A percentile compares a stretch with the other conserved stretches of the same genome.
Conservation (phyloP, 2,113 vertebrate genomes). For the Pavo muticus region DNA sequence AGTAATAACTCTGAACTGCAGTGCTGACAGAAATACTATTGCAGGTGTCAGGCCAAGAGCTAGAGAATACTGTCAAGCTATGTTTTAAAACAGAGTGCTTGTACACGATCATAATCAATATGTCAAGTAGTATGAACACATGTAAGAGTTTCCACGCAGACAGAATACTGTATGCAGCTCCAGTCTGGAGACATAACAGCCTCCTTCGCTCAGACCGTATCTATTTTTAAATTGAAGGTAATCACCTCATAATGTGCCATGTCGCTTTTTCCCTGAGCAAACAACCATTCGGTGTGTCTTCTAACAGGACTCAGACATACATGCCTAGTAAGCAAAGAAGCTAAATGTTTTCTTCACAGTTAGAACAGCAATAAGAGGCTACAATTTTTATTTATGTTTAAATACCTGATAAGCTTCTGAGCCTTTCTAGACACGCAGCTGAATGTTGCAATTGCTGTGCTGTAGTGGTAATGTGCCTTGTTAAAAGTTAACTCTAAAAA, state of each 20-base stretch:
- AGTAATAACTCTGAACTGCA: not conserved
- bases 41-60: not conserved
- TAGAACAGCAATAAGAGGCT: not conserved
- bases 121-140: not conserved
- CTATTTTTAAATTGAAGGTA: not conserved
- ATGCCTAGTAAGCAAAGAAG: not conserved
- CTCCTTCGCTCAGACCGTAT: not conserved
- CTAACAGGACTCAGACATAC: not conserved
- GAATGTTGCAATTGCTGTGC: not conserved
- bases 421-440: not conserved
- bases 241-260: not conserved
- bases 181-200: not conserved
- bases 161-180: not conserved
- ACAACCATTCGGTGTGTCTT: not conserved
- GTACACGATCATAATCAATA: not conserved
- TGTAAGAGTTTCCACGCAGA: not conserved
- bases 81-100: not conserved
- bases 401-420: not conserved
- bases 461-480: not conserved
- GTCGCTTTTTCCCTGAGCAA: not conserved
- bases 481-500: not conserved
- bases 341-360: constrained; percentile 1
- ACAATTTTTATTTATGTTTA: constrained; percentile 15
- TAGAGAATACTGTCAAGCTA: not conserved
- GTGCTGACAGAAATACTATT: not conserved